Evolutionary conservation across 2,797 vertebrate species (phyloP).

Genomic region (Astyanax mexicanus): DNA sequence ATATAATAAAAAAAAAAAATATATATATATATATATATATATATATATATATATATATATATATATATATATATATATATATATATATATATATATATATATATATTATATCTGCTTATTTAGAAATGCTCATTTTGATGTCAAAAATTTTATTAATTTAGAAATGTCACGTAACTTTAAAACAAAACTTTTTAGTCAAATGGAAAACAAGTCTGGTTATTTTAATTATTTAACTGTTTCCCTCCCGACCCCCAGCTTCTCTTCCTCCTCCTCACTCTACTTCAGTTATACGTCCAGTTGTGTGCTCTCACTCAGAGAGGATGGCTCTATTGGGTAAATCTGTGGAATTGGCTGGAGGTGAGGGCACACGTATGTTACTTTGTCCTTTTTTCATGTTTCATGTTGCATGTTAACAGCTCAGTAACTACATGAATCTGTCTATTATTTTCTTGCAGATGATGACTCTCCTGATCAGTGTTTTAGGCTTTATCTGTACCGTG

Average conservation of each 20-base stretch:
- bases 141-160: too few species aligned
- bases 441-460: slow-evolving; percentile 39
- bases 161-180: too few species aligned
- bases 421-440: background rate
- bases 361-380: too few species aligned
- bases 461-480: slow-evolving; percentile 54
- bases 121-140: too few species aligned
- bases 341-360: slow-evolving; percentile 81
- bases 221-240: background rate
- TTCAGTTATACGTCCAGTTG: slow-evolving; percentile 73
- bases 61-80: too few species aligned
- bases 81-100: too few species aligned
- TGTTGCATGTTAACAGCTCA: background rate
- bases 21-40: too few species aligned
- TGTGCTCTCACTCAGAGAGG: slow-evolving; percentile 68
- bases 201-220: background rate
- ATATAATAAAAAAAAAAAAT: too few species aligned
- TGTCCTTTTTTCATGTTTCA: background rate
- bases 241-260: slow-evolving; percentile 71
- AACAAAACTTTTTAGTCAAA: background rate
- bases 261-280: slow-evolving; percentile 75
- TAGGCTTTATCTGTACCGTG: slow-evolving; percentile 63
- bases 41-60: too few species aligned
- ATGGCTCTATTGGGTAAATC: slow-evolving; percentile 69
- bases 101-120: too few species aligned